A percentile compares a stretch with the other conserved stretches of the same genome.
Conservation (phyloP, 1,140 invertebrate species). For the Lordiphosa stackelbergi region DNA sequence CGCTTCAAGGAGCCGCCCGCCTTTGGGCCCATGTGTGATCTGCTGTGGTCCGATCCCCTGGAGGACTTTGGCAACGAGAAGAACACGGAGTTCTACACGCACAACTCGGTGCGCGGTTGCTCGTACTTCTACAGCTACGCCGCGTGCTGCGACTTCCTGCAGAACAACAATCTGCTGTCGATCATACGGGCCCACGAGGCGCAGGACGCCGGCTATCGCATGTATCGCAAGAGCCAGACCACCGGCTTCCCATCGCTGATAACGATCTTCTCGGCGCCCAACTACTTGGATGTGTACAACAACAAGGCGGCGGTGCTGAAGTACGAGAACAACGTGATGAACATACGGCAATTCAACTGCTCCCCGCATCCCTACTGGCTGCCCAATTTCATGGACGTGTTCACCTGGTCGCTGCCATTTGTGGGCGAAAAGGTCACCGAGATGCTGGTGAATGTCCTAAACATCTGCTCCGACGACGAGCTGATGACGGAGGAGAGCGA, state of each 20-base stretch:
- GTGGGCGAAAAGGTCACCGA: constrained; percentile 99
- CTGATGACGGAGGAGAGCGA: constrained; percentile 98
- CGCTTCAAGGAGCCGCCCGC: constrained; percentile 99
- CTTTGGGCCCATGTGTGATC: constrained; percentile 99
- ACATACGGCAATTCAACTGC: constrained; percentile 99
- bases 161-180: constrained; percentile 99
- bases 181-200: constrained; percentile 99
- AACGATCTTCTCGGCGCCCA: constrained; percentile 99
- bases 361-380: constrained; percentile 99
- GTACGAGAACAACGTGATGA: constrained; percentile 99
- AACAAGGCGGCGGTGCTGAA: constrained; percentile 99
- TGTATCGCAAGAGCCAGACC: constrained; percentile 99
- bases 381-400: constrained; percentile 99
- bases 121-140: constrained; percentile 99
- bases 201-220: constrained; percentile 99
- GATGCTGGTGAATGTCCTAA: constrained; percentile 99
- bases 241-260: constrained; percentile 99
- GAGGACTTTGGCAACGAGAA: constrained; percentile 99
- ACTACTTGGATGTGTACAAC: constrained; percentile 99
- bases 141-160: constrained; percentile 99
- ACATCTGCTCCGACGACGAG: constrained; percentile 99
- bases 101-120: constrained; percentile 99
- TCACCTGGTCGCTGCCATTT: constrained; percentile 99
- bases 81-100: constrained; percentile 99
- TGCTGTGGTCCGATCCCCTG: constrained; percentile 98